phyloP scores from a whole-genome alignment of 2,888 invertebrate species.

The Alentia gelatinosa region DNA sequence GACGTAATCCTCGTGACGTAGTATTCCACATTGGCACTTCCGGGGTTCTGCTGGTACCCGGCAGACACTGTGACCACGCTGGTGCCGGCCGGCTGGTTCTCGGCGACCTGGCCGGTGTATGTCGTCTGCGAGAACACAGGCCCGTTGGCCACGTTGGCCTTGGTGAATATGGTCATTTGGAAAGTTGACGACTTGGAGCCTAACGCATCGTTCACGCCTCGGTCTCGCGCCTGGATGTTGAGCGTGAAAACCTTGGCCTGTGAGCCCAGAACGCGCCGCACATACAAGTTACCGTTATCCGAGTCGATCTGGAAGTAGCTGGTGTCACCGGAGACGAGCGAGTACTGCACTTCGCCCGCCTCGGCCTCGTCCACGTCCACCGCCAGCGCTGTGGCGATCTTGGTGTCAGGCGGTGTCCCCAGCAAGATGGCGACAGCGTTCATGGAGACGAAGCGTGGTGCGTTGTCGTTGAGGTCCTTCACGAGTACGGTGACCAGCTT shows the following conservation, averaged over 20 bases:
- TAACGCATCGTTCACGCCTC: slow-evolving; percentile 50
- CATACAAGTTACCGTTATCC: slow-evolving; percentile 57
- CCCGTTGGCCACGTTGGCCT: slow-evolving; percentile 61
- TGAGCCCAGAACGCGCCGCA: slow-evolving; percentile 39
- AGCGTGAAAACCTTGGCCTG: slow-evolving; percentile 42
- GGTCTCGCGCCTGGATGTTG: slow-evolving; percentile 57
- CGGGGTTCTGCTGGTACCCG: slow-evolving; percentile 58
- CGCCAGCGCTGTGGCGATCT: slow-evolving; percentile 45
- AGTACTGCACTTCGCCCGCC: slow-evolving; percentile 51
- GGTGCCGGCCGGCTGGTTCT: slow-evolving; percentile 93
- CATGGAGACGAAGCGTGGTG: slow-evolving; percentile 56
- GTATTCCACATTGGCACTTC: slow-evolving; percentile 87
- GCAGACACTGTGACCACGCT: slow-evolving; percentile 88
- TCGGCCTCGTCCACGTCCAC: slow-evolving; percentile 53
- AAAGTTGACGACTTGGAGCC: slow-evolving; percentile 54
- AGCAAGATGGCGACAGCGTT: slow-evolving; percentile 48
- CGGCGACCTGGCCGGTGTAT: slow-evolving; percentile 90
- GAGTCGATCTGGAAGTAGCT: slow-evolving; percentile 58
- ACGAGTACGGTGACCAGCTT: slow-evolving; percentile 78
- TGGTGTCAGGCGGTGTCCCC: background rate
- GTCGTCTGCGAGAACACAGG: slow-evolving; percentile 84
- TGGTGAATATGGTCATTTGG: slow-evolving; percentile 59
- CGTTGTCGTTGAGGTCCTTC: slow-evolving; percentile 59
- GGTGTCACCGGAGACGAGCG: slow-evolving; percentile 56
- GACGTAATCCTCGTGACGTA: slow-evolving; percentile 87